phyloP scores from a whole-genome alignment of 1,140 invertebrate species.

The Gyrodactylus bullatarudis region DNA sequence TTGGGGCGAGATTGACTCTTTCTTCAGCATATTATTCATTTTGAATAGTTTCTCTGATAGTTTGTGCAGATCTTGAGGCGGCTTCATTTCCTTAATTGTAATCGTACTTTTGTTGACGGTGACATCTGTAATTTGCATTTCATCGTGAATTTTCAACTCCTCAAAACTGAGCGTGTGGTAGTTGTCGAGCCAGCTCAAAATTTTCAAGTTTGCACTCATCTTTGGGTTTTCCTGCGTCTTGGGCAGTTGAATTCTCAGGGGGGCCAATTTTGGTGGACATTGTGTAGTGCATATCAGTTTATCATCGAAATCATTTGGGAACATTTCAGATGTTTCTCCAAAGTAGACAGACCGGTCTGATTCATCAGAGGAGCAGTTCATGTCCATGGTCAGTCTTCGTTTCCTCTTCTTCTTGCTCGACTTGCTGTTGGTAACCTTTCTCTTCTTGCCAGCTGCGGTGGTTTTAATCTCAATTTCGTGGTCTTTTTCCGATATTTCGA shows the following conservation, averaged over 20 bases:
- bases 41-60: no score
- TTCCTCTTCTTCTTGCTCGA: background rate
- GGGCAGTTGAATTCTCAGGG: background rate
- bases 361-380: background rate
- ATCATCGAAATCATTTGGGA: background rate
- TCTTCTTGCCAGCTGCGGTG: background rate
- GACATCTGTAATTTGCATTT: background rate
- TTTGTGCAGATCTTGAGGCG: no score
- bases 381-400: background rate
- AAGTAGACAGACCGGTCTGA: background rate
- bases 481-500: no score
- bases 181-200: background rate
- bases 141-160: background rate
- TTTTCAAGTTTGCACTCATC: no score
- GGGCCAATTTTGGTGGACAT: background rate
- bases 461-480: background rate
- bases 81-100: background rate
- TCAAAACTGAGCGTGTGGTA: background rate
- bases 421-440: background rate
- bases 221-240: background rate
- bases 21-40: no score
- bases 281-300: background rate
- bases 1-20: background rate
- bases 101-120: background rate
- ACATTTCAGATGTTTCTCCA: no score